phyloP scores from a whole-genome alignment of 2,797 vertebrate species.

The Malurus splendens region DNA sequence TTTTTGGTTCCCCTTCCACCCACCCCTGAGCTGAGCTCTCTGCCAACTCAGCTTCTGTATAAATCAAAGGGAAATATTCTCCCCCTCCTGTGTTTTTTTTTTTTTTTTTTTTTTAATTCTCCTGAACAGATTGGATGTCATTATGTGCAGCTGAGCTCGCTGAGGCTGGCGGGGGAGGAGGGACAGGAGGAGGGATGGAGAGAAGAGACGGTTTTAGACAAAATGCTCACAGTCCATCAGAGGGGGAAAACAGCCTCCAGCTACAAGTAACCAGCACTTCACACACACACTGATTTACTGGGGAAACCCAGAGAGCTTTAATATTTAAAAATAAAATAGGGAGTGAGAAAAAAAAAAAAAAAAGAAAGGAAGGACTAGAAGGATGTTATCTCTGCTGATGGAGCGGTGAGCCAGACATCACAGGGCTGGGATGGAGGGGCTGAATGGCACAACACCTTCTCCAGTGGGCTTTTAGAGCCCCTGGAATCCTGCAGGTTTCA shows the following conservation, averaged over 20 bases:
- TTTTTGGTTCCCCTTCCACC: slow-evolving; percentile 64
- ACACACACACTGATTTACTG: slow-evolving; percentile 45
- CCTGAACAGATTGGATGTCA: slow-evolving; percentile 71
- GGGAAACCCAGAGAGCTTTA: slow-evolving; percentile 53
- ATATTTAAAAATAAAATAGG: slow-evolving; percentile 53
- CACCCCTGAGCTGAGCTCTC: slow-evolving; percentile 54
- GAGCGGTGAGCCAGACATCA: background rate
- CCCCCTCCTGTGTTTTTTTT: slow-evolving; percentile 60
- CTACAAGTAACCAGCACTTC: slow-evolving; percentile 53
- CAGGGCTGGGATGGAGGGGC: background rate
- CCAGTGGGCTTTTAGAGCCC: background rate
- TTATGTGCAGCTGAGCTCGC: slow-evolving; percentile 68
- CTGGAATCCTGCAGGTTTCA: background rate
- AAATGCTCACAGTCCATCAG: slow-evolving; percentile 58
- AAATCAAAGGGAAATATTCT: slow-evolving; percentile 70
- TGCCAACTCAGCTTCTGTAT: slow-evolving; percentile 67
- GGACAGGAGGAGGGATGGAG: slow-evolving; percentile 45
- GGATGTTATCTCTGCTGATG: background rate
- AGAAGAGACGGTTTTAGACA: slow-evolving; percentile 52
- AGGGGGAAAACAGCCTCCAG: slow-evolving; percentile 63
- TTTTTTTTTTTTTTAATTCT: slow-evolving; percentile 65
- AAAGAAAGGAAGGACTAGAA: background rate
- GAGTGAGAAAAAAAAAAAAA: background rate
- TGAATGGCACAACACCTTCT: background rate
- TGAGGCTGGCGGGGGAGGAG: slow-evolving; percentile 51